Evolutionary conservation across 2,888 invertebrate species (phyloP).

Genomic region (Furcula furcula): DNA sequence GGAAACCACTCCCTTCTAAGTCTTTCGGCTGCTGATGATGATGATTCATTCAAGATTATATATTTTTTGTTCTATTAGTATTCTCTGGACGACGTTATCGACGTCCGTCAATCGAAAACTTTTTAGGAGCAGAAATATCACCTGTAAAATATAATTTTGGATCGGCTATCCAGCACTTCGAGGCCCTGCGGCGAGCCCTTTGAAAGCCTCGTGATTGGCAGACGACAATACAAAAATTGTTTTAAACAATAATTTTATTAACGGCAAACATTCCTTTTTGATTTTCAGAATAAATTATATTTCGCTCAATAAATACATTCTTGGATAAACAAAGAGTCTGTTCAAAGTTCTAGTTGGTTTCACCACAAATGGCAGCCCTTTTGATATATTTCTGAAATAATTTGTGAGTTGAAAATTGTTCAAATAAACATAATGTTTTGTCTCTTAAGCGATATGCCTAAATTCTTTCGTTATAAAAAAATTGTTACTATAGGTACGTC

Average conservation of each 20-base stretch:
- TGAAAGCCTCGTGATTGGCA: constrained; percentile 52
- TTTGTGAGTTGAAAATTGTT: too few relatives aligned
- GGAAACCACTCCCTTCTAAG: too few relatives aligned
- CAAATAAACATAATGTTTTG: too few relatives aligned
- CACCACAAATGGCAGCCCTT: constrained; percentile 6
- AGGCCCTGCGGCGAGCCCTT: constrained; percentile 38
- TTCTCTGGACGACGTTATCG: too few relatives aligned
- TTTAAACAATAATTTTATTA: constrained; percentile 38
- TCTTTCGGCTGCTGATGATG: too few relatives aligned
- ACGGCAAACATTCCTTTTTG: constrained; percentile 20
- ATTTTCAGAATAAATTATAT: constrained; percentile 24
- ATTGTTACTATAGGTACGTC: too few relatives aligned
- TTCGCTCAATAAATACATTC: constrained; percentile 29
- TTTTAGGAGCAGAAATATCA: not conserved
- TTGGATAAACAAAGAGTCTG: not conserved
- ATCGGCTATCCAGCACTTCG: constrained; percentile 11
- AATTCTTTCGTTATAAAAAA: too few relatives aligned
- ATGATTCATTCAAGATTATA: too few relatives aligned
- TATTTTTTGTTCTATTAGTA: too few relatives aligned
- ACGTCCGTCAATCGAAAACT: too few relatives aligned
- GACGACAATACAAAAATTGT: constrained; percentile 48
- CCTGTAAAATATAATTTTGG: not conserved
- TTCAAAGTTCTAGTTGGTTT: constrained; percentile 8
- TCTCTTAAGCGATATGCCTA: too few relatives aligned
- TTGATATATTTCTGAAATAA: too few relatives aligned